Evolutionary conservation across 2,888 invertebrate genomes (phyloP).

Genomic region (Operophtera brumata): DNA sequence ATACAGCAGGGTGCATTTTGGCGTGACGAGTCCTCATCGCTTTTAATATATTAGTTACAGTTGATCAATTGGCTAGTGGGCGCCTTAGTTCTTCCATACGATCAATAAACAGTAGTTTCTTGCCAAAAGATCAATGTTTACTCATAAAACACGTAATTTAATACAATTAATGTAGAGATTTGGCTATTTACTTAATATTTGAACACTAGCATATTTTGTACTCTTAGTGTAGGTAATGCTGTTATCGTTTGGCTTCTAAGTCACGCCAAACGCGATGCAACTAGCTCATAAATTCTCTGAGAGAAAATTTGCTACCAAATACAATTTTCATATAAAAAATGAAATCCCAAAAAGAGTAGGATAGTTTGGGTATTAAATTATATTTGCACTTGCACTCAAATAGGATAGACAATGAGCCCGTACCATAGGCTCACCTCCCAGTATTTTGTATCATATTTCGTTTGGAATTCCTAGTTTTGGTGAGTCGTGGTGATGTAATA

Average conservation of each 20-base stretch:
- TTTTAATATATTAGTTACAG: background rate
- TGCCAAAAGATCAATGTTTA: conserved; percentile 9
- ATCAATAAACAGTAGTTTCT: conserved; percentile 6
- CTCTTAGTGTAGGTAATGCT: conserved; percentile 3
- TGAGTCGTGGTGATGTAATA: conserved; percentile 42
- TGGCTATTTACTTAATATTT: conserved; percentile 14
- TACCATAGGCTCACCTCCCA: conserved; percentile 38
- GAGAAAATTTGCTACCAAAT: conserved; percentile 47
- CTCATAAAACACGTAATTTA: background rate
- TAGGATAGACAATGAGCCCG: conserved; percentile 49
- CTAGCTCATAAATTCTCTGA: conserved; percentile 36
- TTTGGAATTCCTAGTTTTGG: conserved; percentile 37
- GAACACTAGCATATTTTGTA: conserved; percentile 6
- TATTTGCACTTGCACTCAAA: conserved; percentile 58
- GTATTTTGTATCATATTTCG: conserved; percentile 40
- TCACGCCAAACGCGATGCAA: conserved; percentile 44
- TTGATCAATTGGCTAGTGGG: background rate
- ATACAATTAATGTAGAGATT: conserved; percentile 2
- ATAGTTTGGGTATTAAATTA: conserved; percentile 53
- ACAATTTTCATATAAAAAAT: conserved; percentile 45
- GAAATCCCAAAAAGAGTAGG: conserved; percentile 47
- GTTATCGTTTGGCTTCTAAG: conserved; percentile 1
- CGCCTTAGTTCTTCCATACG: background rate
- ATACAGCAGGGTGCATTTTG: conserved; percentile 38
- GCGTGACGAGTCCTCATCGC: conserved; percentile 28